phyloP scores from a whole-genome alignment of 1,140 invertebrate species.

The Lamellibrachia luymesi region DNA sequence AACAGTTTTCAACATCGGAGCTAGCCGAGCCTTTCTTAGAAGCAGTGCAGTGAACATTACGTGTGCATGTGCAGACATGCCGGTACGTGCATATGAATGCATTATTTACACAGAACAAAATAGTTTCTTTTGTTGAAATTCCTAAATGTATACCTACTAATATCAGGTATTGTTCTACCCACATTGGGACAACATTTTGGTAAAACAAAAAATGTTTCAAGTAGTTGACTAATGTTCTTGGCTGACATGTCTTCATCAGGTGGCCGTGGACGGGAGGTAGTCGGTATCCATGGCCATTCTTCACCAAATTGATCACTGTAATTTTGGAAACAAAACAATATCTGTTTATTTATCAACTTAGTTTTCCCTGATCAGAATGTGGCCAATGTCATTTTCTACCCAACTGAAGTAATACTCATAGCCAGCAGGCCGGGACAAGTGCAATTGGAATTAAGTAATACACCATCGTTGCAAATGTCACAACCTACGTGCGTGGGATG shows the following conservation, averaged over 20 bases:
- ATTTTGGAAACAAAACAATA: background rate
- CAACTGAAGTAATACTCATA: background rate
- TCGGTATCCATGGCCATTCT: background rate
- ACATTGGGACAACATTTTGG: no score
- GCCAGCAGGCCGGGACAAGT: conserved; percentile 2
- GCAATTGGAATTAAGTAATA: background rate
- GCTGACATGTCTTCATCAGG: no score
- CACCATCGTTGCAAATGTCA: background rate
- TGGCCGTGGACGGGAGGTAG: no score
- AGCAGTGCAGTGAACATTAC: no score
- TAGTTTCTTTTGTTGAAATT: background rate
- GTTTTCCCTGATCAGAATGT: background rate
- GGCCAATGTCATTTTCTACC: background rate
- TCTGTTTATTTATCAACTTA: background rate
- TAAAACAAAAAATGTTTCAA: no score
- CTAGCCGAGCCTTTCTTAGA: no score
- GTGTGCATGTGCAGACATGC: background rate
- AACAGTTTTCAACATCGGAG: no score
- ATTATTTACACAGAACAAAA: background rate
- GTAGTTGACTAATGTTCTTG: no score
- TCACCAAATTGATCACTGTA: no score
- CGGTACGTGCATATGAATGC: background rate
- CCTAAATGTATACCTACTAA: background rate
- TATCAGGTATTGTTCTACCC: background rate
- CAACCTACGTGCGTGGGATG: background rate